Evolutionary conservation across 2,888 invertebrate genomes (phyloP), one percentile per base, ranked within the genome.

Genomic region (Argyresthia goedartella): DNA sequence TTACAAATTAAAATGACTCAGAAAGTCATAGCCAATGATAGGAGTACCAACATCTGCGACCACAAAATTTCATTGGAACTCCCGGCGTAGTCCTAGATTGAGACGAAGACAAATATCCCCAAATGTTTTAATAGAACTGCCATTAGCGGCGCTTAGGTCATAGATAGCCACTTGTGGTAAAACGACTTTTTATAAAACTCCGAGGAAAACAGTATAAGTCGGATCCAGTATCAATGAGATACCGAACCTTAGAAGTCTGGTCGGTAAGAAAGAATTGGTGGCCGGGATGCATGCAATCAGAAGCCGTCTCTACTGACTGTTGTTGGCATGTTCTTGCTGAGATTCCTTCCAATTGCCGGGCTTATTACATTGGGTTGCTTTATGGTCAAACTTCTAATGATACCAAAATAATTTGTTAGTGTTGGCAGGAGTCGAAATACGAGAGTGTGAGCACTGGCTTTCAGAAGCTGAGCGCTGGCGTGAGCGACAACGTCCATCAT

Each of bases 21-120:
- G 44, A 35, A 57, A 54, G 25, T 57, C 56, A 1, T 54, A 52
- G 8, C 58, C 57, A 7, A 56, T 57, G 0, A 58, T 57, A 9
- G 56, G 45, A 4, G 50, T 52, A n/a, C 9, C 36, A 15, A 59
- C 57, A 8, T 59, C 56, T 1, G 56, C 57, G 2, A 57, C 51
- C 1, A 56, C 52, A 14, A 59, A 57, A 8, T 50, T 16, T 55
- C 55, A 56, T 0, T 3, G 4, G 33, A 56, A 50, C 0, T 54
- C 52, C 0, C 58, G 52, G 1, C 54, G 53, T 9, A 56, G 35
- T 2, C 56, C 55, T 42, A 42, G 13, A 10, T 42, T 11, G n/a
- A 42, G 11, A 13, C n/a, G 6, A 11, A 42, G 4, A 4, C 1
- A 25, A 25, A 13, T 4, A 11, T 6, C 6, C 1, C 8, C 10